Evolutionary conservation across 2,888 invertebrate genomes (phyloP).

Genomic region (Chalcis sispes): DNA sequence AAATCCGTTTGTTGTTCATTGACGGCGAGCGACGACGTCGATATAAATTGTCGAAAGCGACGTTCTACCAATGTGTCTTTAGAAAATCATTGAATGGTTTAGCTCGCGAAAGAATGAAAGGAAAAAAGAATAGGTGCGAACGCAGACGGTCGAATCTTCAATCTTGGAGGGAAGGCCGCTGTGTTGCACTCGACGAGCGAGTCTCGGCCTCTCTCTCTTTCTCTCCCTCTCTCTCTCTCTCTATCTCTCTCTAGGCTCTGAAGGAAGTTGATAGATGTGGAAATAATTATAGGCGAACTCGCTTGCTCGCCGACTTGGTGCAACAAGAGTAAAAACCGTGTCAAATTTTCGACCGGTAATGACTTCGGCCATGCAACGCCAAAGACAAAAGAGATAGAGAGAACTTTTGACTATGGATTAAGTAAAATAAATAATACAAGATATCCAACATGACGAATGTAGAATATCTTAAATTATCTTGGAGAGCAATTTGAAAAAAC

Average conservation of each 20-base stretch:
- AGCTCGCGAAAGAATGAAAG: conserved; percentile 29
- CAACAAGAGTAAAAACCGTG: conserved; percentile 74
- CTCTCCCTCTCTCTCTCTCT: conserved; percentile 14
- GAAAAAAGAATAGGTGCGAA: conserved; percentile 40
- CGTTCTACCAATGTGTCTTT: neutral
- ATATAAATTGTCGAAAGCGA: too few species aligned
- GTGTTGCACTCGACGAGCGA: neutral
- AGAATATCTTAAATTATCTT: conserved; percentile 28
- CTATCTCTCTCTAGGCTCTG: neutral
- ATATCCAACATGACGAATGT: conserved; percentile 38
- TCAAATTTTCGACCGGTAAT: conserved; percentile 74
- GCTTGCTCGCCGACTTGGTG: conserved; percentile 58
- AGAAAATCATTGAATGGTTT: conserved; percentile 33
- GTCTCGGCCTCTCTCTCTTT: neutral
- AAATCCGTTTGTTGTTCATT: conserved; percentile 21
- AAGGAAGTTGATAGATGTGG: conserved; percentile 72
- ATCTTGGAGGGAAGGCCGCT: conserved; percentile 37
- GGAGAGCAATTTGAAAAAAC: conserved; percentile 1
- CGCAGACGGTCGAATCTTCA: conserved; percentile 48
- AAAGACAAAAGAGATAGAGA: conserved; percentile 41
- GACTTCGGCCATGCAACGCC: conserved; percentile 72
- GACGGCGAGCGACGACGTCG: neutral
- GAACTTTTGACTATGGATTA: conserved; percentile 35
- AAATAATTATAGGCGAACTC: conserved; percentile 75
- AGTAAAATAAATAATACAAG: conserved; percentile 44